These are phyloP conservation scores for Lycopodina hypogea DNA, from an alignment of 37 sponge, comb jelly and placozoan species.

Conservation along the genomic window DNA sequence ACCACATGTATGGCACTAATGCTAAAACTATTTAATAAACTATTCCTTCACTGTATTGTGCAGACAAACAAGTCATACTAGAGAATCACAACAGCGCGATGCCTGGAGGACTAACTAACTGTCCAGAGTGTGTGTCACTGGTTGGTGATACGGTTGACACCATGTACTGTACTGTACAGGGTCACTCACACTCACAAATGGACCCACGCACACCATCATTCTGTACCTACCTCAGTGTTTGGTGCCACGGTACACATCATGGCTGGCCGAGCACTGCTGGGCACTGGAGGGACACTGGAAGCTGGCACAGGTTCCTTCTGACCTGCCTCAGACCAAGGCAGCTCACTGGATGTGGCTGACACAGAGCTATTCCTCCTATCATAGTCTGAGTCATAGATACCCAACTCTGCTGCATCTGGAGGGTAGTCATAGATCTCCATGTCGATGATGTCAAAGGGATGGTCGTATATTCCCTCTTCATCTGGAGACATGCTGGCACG, in stretches of 20 bases:
- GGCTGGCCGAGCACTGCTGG: neutral
- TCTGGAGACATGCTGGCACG: conserved; percentile 35
- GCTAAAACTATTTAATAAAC: too few species aligned
- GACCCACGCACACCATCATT: too few species aligned
- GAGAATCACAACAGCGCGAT: too few species aligned
- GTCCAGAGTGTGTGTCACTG: too few species aligned
- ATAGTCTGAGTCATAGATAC: neutral
- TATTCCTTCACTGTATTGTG: too few species aligned
- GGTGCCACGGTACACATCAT: neutral
- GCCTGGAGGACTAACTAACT: too few species aligned
- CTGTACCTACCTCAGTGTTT: neutral
- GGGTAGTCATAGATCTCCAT: conserved; percentile 77
- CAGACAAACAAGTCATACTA: too few species aligned
- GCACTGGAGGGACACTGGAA: neutral
- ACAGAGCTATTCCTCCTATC: conserved; percentile 25
- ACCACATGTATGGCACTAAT: too few species aligned
- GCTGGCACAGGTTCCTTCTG: neutral
- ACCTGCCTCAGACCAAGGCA: neutral
- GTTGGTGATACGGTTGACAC: too few species aligned
- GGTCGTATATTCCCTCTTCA: conserved; percentile 63
- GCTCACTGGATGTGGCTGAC: conserved; percentile 22
- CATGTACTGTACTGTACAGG: too few species aligned
- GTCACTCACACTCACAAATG: too few species aligned
- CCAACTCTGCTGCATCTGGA: conserved; percentile 58
- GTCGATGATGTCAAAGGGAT: conserved; percentile 43